Percentiles rank a stretch among this genome's conserved stretches.
These are phyloP conservation scores for Orientallactaga bullata DNA, from an alignment of 2,113 vertebrate genomes.

Conservation along the genomic window DNA sequence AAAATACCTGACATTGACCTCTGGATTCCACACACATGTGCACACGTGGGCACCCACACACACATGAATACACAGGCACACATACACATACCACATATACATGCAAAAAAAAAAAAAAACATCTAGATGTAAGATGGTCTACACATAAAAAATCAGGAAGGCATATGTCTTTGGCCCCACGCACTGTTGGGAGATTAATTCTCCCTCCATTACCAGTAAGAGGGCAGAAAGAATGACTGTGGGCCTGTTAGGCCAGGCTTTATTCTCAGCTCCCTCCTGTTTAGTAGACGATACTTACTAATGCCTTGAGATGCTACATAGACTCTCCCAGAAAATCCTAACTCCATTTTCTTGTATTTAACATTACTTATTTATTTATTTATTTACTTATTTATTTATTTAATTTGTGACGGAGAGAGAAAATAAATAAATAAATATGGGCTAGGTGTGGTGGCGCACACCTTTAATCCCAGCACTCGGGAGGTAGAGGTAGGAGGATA, in stretches of 20 bases:
- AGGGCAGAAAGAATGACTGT: neutral
- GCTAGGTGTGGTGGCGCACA: no score
- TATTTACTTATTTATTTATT: no score
- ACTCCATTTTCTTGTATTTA: neutral
- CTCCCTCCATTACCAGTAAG: neutral
- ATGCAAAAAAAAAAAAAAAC: neutral
- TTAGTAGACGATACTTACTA: neutral
- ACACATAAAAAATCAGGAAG: neutral
- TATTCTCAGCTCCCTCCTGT: neutral
- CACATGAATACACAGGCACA: no score
- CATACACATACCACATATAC: no score
- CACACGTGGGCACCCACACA: no score
- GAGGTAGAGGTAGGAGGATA: no score
- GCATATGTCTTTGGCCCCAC: neutral
- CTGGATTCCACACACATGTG: no score
- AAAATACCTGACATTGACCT: no score
- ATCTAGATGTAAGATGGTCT: neutral
- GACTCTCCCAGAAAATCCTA: neutral
- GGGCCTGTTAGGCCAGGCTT: fast-evolving
- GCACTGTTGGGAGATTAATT: neutral
- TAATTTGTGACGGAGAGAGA: no score
- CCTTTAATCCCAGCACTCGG: no score
- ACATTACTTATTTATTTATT: no score
- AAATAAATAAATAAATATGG: no score
- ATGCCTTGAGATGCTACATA: neutral